phyloP scores from a whole-genome alignment of 2,113 vertebrate genomes.

The Leucoraja erinaceus region DNA sequence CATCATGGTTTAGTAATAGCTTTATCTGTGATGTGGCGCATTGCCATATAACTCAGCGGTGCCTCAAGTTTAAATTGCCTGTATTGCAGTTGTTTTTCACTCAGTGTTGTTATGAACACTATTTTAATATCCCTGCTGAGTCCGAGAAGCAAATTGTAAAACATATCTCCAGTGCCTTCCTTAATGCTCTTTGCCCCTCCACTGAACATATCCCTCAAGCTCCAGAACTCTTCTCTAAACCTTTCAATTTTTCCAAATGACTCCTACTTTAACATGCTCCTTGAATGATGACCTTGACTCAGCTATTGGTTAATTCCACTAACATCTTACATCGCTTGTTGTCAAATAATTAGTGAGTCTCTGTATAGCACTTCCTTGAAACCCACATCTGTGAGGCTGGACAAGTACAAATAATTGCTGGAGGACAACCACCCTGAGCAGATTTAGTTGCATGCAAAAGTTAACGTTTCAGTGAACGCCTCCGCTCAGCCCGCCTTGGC shows the following conservation, averaged over 20 bases:
- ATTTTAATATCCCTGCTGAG: neutral
- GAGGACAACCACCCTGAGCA: too few species aligned
- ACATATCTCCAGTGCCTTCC: neutral
- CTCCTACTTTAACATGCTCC: neutral
- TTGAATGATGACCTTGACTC: neutral
- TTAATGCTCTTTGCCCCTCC: too few species aligned
- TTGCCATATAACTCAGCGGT: neutral
- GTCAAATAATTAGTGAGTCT: too few species aligned
- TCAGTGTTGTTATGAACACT: neutral
- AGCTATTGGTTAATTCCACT: neutral
- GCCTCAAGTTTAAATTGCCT: neutral
- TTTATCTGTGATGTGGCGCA: neutral
- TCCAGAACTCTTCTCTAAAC: neutral
- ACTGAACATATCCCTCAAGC: neutral
- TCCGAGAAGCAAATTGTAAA: neutral
- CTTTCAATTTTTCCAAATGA: neutral
- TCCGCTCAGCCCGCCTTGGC: too few species aligned
- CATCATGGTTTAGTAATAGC: neutral
- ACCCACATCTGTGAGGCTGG: too few species aligned
- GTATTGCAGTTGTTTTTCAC: neutral
- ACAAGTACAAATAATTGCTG: too few species aligned
- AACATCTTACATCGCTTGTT: neutral
- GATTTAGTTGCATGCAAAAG: too few species aligned
- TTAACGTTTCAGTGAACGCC: too few species aligned
- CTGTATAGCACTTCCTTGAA: too few species aligned